Evolutionary conservation across 2,113 vertebrate genomes (phyloP), one percentile per base, ranked within the genome.

Genomic region (Gallinago media): DNA sequence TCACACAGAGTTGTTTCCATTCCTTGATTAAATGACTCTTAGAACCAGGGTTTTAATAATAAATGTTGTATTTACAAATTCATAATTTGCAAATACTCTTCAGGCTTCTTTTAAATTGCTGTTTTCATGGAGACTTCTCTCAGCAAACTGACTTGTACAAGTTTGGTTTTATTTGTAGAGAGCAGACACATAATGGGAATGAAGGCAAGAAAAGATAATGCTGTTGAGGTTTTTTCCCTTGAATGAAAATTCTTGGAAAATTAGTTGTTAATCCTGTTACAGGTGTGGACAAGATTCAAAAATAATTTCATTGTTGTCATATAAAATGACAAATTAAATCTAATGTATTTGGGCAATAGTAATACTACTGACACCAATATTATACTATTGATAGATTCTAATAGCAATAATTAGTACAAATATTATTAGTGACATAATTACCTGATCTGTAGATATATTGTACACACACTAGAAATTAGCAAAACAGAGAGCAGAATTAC

Each of bases 11-110:
- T 55, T 66, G 85, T 77, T 96, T 96, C 96, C 23, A 1, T 85
- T 88, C 88, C 75, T 62, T 88, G 92, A 97, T 96, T 95, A 93
- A 91, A 85, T 93, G 1, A 87, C 78, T 90, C 84, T 73, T 55
- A 85, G 77, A 94, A 95, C 50, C 62, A 85, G 87, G 80, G 79
- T 96, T 94, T 96, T 93, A 96, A 96, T 96, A 96, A 96, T 94
- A 88, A 88, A 94, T 94, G 85, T 88, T 89, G 74, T 96, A 93
- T 96, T 96, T 93, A 93, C 89, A 90, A 94, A 97, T 95, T 80
- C 87, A 95, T 88, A 87, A 82, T 92, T 96, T 88, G 85, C 85
- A 95, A 96, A 96, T 90, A 94, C 63, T 88, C 93, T 85, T 52
- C 81, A 80, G 85, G 58, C 90, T 92, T 59, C 89, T 88, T 72